These are phyloP conservation scores for Hirtodrosophila cameraria DNA, from an alignment of 2,888 invertebrate species.

Conservation along the genomic window DNA sequence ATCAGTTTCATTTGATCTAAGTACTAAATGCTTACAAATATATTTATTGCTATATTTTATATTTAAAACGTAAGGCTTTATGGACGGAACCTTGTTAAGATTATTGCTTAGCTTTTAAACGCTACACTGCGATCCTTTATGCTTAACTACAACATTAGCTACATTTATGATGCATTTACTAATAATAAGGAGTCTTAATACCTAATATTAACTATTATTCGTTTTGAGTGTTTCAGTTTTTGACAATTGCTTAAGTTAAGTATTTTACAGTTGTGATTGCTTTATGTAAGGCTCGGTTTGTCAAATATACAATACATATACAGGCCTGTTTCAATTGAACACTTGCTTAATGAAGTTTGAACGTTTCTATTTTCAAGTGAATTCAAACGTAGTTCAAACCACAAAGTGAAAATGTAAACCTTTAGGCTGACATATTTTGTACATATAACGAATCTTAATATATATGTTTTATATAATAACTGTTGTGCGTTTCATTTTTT, in stretches of 20 bases:
- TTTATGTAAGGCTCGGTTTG: conserved; percentile 17
- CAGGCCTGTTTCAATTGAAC: too few species aligned
- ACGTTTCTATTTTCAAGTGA: too few species aligned
- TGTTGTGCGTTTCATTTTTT: too few species aligned
- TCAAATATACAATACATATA: background rate
- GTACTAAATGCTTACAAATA: conserved; percentile 19
- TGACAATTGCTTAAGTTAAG: conserved; percentile 31
- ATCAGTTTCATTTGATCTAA: conserved; percentile 29
- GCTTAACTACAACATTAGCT: conserved; percentile 52
- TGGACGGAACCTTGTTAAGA: conserved; percentile 68
- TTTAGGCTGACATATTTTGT: too few species aligned
- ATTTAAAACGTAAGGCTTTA: conserved; percentile 49
- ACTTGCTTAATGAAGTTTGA: too few species aligned
- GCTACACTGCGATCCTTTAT: conserved; percentile 10
- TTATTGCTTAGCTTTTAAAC: conserved; percentile 35
- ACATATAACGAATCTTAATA: too few species aligned
- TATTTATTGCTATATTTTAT: conserved; percentile 2
- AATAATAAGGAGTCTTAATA: conserved; percentile 25
- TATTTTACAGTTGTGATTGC: background rate
- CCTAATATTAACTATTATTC: conserved; percentile 45
- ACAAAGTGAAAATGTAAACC: too few species aligned
- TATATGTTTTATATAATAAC: too few species aligned
- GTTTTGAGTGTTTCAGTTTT: conserved; percentile 25
- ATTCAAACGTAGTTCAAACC: too few species aligned
- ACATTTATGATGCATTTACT: conserved; percentile 33